Evolutionary conservation across 1,140 invertebrate genomes (phyloP).

Genomic region (Bombus polaris): DNA sequence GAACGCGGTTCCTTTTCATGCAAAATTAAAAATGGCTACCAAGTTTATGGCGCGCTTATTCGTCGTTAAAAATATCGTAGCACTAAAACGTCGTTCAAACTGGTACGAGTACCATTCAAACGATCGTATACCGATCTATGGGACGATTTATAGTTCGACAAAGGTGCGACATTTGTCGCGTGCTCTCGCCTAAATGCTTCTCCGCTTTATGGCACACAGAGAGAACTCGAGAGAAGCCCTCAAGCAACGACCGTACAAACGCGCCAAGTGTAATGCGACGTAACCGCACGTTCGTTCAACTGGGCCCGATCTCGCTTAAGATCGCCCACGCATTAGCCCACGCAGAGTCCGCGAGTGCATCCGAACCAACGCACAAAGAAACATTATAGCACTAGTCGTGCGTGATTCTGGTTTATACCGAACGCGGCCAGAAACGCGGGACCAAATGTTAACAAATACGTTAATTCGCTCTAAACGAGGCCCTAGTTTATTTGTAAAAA

Average conservation of each 20-base stretch:
- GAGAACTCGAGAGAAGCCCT: not conserved
- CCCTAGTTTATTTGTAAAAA: too few species aligned
- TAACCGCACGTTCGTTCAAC: conserved; percentile 64
- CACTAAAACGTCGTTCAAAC: not conserved
- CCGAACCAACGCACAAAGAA: conserved; percentile 12
- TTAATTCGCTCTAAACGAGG: not conserved
- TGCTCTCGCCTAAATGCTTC: not conserved
- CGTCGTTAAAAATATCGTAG: not conserved
- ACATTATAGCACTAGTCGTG: not conserved
- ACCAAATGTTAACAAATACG: not conserved
- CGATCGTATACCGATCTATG: not conserved
- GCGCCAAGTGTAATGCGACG: conserved; percentile 50
- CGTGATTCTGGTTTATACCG: conserved; percentile 23
- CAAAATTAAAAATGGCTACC: not conserved
- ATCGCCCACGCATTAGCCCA: conserved; percentile 50
- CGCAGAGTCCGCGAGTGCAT: conserved; percentile 34
- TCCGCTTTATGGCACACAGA: not conserved
- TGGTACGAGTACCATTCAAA: not conserved
- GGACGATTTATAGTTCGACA: conserved; percentile 9
- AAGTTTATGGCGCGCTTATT: not conserved
- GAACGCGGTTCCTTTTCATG: not conserved
- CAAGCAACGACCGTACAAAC: conserved; percentile 2
- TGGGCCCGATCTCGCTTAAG: conserved; percentile 56
- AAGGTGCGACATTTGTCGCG: conserved; percentile 16
- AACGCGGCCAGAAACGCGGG: not conserved